Percentiles rank a stretch among this genome's conserved stretches.
phyloP scores from a whole-genome alignment of 2,113 vertebrate species.

The Semnopithecus entellus region DNA sequence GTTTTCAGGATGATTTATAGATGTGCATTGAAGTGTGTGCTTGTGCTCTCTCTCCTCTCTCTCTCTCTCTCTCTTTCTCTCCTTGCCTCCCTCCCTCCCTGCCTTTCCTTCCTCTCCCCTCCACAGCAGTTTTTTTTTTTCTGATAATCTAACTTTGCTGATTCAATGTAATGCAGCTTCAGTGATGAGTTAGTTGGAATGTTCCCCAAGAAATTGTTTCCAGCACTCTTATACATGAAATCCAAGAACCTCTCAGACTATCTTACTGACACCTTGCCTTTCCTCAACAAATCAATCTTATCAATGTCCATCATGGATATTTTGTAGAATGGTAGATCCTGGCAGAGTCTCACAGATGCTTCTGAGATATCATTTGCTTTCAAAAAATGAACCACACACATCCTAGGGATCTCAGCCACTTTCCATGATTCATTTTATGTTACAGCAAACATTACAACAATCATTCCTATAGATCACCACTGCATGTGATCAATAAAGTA shows the following conservation, averaged over 20 bases:
- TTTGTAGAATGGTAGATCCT: not conserved
- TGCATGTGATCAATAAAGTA: not conserved
- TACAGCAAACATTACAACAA: not conserved
- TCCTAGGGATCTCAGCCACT: not conserved
- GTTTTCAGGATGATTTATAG: not conserved
- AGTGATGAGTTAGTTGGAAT: not conserved
- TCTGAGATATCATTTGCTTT: not conserved
- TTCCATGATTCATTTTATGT: not conserved
- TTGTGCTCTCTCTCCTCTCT: not conserved
- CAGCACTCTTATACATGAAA: not conserved
- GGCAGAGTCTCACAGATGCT: not conserved
- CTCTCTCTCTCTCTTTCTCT: not conserved
- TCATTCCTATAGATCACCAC: not conserved
- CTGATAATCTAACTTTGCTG: not conserved
- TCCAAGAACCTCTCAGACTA: not conserved
- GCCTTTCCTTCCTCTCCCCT: not conserved
- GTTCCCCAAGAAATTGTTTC: not conserved
- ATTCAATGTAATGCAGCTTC: not conserved
- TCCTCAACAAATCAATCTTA: not conserved
- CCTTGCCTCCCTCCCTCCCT: not conserved
- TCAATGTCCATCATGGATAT: not conserved
- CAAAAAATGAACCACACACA: not conserved
- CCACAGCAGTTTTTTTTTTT: not conserved
- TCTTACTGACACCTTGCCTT: not conserved
- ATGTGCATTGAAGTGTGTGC: accelerated